Evolutionary conservation across 2,113 vertebrate species (phyloP).

Genomic region (Callopanchax toddi): DNA sequence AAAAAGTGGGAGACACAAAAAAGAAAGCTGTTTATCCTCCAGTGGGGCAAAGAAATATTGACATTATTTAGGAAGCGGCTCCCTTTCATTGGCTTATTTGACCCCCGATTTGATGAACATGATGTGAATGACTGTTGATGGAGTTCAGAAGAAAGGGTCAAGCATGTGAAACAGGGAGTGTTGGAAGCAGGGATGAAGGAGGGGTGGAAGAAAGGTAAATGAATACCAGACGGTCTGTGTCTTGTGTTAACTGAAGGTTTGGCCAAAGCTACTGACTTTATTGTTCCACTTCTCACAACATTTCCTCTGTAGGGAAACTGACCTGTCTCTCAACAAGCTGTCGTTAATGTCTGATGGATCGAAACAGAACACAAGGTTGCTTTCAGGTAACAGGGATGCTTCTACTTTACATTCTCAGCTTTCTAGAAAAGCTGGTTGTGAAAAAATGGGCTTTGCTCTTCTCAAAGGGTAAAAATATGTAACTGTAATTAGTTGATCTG

Average conservation of each 20-base stretch:
- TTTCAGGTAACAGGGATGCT: slow-evolving; percentile 29
- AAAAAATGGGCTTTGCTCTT: not conserved
- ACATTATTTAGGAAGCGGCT: slow-evolving; percentile 44
- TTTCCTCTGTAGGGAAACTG: slow-evolving; percentile 8
- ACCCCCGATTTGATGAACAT: slow-evolving; percentile 30
- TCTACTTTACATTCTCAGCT: slow-evolving; percentile 9
- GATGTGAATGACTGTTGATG: slow-evolving; percentile 40
- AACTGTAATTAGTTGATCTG: not conserved
- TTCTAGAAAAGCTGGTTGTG: slow-evolving; percentile 5
- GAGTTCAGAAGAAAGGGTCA: slow-evolving; percentile 59
- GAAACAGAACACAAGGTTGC: not conserved
- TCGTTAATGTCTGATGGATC: slow-evolving; percentile 6
- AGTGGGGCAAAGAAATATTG: slow-evolving; percentile 38
- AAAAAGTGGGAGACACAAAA: slow-evolving; percentile 40
- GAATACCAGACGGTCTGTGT: slow-evolving; percentile 56
- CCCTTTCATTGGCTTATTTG: slow-evolving; percentile 30
- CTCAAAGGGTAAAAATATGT: not conserved
- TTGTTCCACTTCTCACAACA: slow-evolving; percentile 41
- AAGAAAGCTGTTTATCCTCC: slow-evolving; percentile 53
- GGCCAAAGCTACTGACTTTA: slow-evolving; percentile 47
- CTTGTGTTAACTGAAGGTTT: slow-evolving; percentile 58
- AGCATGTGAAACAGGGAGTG: slow-evolving; percentile 54
- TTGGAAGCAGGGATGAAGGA: slow-evolving; percentile 35
- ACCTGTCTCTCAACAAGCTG: slow-evolving; percentile 35
- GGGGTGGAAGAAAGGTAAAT: slow-evolving; percentile 62